Conservation (phyloP, 2,888 invertebrate species). For the Calliopum simillimum region DNA sequence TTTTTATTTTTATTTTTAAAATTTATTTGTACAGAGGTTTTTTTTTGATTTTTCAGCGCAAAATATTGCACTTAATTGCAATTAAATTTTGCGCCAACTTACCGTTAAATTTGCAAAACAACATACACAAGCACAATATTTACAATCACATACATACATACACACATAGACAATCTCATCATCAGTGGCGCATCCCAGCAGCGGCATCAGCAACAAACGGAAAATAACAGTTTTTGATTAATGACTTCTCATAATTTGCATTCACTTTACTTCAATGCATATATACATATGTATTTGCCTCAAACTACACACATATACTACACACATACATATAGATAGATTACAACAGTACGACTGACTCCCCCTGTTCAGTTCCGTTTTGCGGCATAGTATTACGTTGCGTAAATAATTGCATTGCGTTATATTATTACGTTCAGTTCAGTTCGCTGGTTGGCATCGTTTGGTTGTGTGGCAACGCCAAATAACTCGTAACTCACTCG, state of each 20-base stretch:
- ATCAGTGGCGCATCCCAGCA: too few species aligned
- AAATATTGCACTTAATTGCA: too few species aligned
- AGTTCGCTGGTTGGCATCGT: background rate
- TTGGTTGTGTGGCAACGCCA: slow-evolving; percentile 30
- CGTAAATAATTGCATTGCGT: slow-evolving; percentile 34
- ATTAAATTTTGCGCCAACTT: too few species aligned
- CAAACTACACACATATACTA: background rate
- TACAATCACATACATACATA: too few species aligned
- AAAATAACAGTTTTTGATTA: slow-evolving; percentile 21
- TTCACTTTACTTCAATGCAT: background rate
- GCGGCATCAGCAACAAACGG: background rate
- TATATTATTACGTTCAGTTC: slow-evolving; percentile 25
- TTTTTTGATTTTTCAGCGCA: too few species aligned
- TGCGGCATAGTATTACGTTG: slow-evolving; percentile 4
- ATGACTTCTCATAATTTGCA: slow-evolving; percentile 32
- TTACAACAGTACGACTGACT: too few species aligned
- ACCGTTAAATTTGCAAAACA: too few species aligned
- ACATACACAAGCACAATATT: too few species aligned
- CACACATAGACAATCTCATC: too few species aligned
- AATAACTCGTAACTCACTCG: slow-evolving; percentile 10
- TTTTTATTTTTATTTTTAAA: too few species aligned
- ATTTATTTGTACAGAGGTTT: too few species aligned
- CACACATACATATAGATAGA: background rate
- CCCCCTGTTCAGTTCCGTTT: background rate
- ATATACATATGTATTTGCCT: background rate